Percentiles rank a stretch among this genome's conserved stretches.
Evolutionary conservation across 2,797 vertebrate genomes (phyloP).

Genomic region (Xenopus petersii): DNA sequence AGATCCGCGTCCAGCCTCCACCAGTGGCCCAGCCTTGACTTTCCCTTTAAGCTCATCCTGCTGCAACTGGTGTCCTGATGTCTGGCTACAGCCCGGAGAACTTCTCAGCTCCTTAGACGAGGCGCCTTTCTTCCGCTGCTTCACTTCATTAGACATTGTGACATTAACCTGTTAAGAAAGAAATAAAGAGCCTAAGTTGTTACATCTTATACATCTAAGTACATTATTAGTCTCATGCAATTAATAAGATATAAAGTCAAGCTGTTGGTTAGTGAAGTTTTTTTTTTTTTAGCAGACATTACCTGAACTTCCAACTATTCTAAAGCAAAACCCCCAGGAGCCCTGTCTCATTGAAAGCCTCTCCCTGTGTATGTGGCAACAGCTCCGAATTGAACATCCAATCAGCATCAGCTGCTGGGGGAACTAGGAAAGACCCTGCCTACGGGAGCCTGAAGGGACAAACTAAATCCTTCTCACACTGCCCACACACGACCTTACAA

Average conservation of each 20-base stretch:
- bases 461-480: no score
- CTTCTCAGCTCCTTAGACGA: constrained; percentile 13
- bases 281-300: no score
- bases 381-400: background rate
- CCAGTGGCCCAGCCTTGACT: background rate
- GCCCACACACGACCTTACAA: no score
- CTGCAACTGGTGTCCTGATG: background rate
- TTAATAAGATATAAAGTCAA: no score
- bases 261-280: no score
- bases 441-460: background rate
- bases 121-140: constrained; percentile 35
- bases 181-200: no score
- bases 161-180: background rate
- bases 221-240: no score
- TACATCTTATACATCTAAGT: no score
- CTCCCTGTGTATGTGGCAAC: constrained; percentile 37
- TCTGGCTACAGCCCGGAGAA: background rate
- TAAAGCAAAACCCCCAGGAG: no score
- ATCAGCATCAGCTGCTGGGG: background rate
- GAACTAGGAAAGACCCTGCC: constrained; percentile 2
- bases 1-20: background rate
- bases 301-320: no score
- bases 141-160: constrained; percentile 31
- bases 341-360: background rate
- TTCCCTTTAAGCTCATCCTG: constrained; percentile 1